Percentiles rank a stretch among this genome's conserved stretches.
Evolutionary conservation across 2,797 vertebrate genomes (phyloP).

Genomic region (Vipera ursinii): DNA sequence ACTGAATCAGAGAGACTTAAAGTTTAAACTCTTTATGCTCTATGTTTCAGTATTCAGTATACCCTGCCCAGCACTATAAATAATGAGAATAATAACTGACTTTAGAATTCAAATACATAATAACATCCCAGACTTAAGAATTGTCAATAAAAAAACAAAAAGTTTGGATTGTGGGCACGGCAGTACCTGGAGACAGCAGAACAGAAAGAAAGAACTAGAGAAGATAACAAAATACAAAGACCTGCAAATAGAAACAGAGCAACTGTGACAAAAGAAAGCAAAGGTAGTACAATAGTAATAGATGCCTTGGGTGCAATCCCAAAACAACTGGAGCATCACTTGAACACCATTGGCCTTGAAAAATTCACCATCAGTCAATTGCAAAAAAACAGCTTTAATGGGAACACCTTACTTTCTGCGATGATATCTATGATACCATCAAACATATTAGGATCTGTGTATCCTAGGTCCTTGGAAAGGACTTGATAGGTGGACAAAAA

Average conservation of each 20-base stretch:
- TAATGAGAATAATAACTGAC: not conserved
- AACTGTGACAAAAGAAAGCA: not conserved
- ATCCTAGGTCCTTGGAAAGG: not conserved
- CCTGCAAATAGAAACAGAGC: not conserved
- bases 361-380: not conserved
- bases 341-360: not conserved
- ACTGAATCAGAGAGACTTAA: not conserved
- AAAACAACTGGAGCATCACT: not conserved
- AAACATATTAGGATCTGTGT: not conserved
- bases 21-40: not conserved
- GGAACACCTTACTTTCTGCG: not conserved
- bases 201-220: not conserved
- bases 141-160: not conserved
- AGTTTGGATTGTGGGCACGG: not conserved
- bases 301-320: not conserved
- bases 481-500: not conserved
- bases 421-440: not conserved
- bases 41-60: not conserved
- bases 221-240: not conserved
- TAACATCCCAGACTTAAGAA: not conserved
- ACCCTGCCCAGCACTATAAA: not conserved
- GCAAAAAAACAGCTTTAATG: not conserved
- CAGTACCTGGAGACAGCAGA: not conserved
- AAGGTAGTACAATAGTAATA: not conserved
- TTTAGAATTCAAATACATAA: not conserved